A percentile compares a stretch with the other conserved stretches of the same genome.
Evolutionary conservation across 2,888 invertebrate genomes (phyloP).

Genomic region (Poecilobothrus nobilitatus): DNA sequence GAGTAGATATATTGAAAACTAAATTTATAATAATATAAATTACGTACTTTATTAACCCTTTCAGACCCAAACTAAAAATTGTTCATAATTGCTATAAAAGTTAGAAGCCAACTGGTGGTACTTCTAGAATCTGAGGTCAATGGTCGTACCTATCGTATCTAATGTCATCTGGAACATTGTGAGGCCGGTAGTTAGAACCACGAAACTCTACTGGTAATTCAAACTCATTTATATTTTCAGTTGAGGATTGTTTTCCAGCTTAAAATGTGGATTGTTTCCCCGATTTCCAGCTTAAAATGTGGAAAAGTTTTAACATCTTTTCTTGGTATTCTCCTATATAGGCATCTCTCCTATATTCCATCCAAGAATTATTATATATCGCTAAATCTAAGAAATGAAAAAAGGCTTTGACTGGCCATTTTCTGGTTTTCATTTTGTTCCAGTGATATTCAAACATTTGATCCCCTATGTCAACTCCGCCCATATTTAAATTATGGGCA

Average conservation of each 20-base stretch:
- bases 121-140: no score
- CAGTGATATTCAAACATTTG: conserved; percentile 20
- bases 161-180: not conserved
- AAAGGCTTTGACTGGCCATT: conserved; percentile 19
- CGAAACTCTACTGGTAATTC: not conserved
- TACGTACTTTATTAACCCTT: no score
- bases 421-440: conserved; percentile 18
- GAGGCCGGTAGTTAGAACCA: not conserved
- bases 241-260: no score
- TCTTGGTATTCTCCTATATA: not conserved
- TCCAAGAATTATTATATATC: conserved; percentile 17
- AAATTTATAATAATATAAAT: no score
- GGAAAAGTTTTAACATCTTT: conserved; percentile 8
- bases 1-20: no score
- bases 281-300: conserved; percentile 9
- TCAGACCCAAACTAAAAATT: no score
- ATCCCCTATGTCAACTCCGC: conserved; percentile 15
- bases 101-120: no score
- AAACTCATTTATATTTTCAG: not conserved
- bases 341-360: conserved; percentile 19
- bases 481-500: conserved; percentile 17
- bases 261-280: not conserved
- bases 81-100: no score
- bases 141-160: conserved; percentile 2
- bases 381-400: conserved; percentile 20